Evolutionary conservation across 2,888 invertebrate genomes (phyloP).

Genomic region (Amitus sp.): DNA sequence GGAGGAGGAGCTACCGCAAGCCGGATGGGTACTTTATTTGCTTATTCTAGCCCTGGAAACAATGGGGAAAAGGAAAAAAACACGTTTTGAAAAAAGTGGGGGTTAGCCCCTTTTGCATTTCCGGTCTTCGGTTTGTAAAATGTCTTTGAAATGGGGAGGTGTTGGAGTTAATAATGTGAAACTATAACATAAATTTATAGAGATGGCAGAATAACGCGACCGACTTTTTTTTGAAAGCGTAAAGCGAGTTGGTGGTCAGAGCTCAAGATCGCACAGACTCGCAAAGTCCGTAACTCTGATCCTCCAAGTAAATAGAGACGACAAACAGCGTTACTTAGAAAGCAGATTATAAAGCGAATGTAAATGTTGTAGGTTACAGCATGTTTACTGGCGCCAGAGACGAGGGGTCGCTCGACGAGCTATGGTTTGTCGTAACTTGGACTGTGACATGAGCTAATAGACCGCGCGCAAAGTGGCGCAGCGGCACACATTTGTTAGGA

Average conservation of each 20-base stretch:
- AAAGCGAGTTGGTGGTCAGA: conserved; percentile 25
- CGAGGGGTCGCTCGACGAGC: conserved; percentile 27
- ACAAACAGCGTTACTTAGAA: conserved; percentile 34
- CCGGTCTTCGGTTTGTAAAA: too few species aligned
- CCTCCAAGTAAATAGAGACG: conserved; percentile 32
- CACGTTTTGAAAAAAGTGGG: too few species aligned
- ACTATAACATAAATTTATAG: too few species aligned
- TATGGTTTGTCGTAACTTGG: conserved; percentile 26
- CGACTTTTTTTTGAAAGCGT: conserved; percentile 14
- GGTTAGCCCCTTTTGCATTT: too few species aligned
- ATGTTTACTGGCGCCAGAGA: conserved; percentile 29
- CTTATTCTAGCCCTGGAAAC: too few species aligned
- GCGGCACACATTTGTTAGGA: too few species aligned
- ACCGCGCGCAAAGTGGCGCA: conserved; percentile 6
- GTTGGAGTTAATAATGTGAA: too few species aligned
- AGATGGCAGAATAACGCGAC: too few species aligned
- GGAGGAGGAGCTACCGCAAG: too few species aligned
- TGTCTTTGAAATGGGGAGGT: too few species aligned
- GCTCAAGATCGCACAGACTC: conserved; percentile 25
- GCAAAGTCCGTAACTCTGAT: conserved; percentile 26
- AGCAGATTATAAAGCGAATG: conserved; percentile 33
- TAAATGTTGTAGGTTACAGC: conserved; percentile 29
- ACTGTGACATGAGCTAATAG: conserved; percentile 36
- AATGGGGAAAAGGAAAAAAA: too few species aligned
- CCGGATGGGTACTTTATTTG: too few species aligned